phyloP scores from a whole-genome alignment of 2,888 invertebrate species.

The Pharmacophagus antenor region DNA sequence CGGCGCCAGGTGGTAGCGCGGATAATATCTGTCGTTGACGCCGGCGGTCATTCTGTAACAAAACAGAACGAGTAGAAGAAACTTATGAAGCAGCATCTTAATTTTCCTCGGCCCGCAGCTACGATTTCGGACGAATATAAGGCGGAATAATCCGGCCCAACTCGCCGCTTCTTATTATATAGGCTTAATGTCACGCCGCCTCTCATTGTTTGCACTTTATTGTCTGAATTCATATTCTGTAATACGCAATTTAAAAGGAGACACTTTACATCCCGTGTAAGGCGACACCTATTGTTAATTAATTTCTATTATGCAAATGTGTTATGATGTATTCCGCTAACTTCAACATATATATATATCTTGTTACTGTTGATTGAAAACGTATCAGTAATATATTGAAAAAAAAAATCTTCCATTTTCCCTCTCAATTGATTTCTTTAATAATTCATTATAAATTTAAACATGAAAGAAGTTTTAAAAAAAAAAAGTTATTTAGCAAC shows the following conservation, averaged over 20 bases:
- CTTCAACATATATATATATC: not conserved
- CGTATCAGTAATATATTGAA: not conserved
- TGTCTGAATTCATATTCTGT: not conserved
- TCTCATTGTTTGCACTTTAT: conserved; percentile 28
- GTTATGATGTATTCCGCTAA: not conserved
- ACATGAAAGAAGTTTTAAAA: not conserved
- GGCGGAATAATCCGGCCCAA: conserved; percentile 37
- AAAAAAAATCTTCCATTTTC: not conserved
- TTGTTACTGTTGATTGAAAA: too few relatives aligned
- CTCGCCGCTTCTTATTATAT: conserved; percentile 37
- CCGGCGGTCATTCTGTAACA: conserved; percentile 37
- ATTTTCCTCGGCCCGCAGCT: not conserved
- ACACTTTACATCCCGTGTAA: not conserved
- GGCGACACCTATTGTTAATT: not conserved
- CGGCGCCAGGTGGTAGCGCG: conserved; percentile 60
- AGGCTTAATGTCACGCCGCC: conserved; percentile 33
- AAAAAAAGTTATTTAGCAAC: not conserved
- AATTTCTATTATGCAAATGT: not conserved
- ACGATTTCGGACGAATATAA: not conserved
- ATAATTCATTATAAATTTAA: not conserved
- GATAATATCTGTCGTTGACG: conserved; percentile 47
- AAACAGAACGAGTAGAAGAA: conserved; percentile 40
- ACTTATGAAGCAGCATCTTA: conserved; percentile 19
- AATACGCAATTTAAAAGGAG: not conserved
- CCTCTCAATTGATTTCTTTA: not conserved